A percentile compares a stretch with the other conserved stretches of the same genome.
These are phyloP conservation scores for Onychomys leucogaster DNA, from an alignment of 2,797 vertebrate genomes.

Conservation along the genomic window DNA sequence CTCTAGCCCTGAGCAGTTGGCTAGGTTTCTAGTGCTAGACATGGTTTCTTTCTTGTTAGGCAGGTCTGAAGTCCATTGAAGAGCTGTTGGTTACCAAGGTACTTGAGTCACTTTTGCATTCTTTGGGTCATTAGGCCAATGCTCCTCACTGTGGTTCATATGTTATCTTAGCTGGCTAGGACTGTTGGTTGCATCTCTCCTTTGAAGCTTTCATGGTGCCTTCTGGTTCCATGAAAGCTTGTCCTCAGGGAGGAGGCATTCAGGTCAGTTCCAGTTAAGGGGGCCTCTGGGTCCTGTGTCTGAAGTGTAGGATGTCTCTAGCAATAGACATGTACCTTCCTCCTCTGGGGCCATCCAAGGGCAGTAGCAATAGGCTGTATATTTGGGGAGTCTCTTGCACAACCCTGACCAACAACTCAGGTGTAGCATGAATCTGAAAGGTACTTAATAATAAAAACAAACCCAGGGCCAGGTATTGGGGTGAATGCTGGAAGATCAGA, in stretches of 20 bases:
- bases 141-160: background rate
- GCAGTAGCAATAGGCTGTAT: background rate
- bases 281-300: background rate
- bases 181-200: background rate
- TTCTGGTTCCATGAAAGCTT: background rate
- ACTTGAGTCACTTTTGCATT: background rate
- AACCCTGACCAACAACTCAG: background rate
- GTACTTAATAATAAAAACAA: no score
- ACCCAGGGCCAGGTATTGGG: no score
- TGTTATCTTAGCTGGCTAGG: no score
- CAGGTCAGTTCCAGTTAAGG: background rate
- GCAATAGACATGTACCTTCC: background rate
- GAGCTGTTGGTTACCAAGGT: background rate
- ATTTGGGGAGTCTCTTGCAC: background rate
- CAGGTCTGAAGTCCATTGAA: background rate
- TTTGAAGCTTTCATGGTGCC: background rate
- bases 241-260: background rate
- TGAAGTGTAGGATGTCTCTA: background rate
- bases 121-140: background rate
- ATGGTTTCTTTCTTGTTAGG: background rate
- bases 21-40: background rate
- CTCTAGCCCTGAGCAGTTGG: background rate
- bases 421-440: no score
- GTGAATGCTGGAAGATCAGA: no score
- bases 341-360: background rate